Conservation (phyloP, 2,113 vertebrate genomes). For the Gymnorhina tibicen region DNA sequence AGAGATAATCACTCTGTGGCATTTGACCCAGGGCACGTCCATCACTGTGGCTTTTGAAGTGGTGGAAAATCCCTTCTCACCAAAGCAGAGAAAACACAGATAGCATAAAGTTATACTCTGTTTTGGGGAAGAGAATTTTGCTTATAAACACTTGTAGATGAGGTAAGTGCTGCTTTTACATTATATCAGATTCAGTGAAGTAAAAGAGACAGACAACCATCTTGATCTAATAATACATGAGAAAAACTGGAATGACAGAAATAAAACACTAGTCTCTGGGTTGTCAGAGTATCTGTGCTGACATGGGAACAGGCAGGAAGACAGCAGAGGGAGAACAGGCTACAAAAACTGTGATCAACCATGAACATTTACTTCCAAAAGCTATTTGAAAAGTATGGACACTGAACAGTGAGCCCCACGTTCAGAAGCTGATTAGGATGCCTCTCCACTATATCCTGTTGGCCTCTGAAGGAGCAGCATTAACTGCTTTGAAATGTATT, state of each 20-base stretch:
- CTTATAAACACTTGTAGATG: neutral
- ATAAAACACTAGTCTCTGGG: neutral
- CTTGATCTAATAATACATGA: neutral
- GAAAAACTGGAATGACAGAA: neutral
- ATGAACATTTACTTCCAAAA: neutral
- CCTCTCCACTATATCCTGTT: neutral
- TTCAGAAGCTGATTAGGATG: neutral
- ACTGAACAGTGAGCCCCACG: fast-evolving
- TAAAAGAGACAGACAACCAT: neutral
- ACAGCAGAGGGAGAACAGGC: neutral
- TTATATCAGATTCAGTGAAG: neutral
- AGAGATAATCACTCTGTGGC: neutral
- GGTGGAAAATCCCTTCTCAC: neutral
- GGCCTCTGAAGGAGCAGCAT: neutral
- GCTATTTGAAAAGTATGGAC: neutral
- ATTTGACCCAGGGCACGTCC: neutral
- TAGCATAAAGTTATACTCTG: neutral
- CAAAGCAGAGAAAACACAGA: neutral
- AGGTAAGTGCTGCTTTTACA: neutral
- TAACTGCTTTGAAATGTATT: neutral
- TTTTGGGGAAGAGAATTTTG: neutral
- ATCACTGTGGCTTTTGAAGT: neutral
- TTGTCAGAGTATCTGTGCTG: neutral
- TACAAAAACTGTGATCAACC: neutral
- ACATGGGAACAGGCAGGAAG: neutral